Percentiles rank a stretch among this genome's conserved stretches.
phyloP scores from a whole-genome alignment of 2,113 vertebrate species.

The Trochalopteron elliotii region DNA sequence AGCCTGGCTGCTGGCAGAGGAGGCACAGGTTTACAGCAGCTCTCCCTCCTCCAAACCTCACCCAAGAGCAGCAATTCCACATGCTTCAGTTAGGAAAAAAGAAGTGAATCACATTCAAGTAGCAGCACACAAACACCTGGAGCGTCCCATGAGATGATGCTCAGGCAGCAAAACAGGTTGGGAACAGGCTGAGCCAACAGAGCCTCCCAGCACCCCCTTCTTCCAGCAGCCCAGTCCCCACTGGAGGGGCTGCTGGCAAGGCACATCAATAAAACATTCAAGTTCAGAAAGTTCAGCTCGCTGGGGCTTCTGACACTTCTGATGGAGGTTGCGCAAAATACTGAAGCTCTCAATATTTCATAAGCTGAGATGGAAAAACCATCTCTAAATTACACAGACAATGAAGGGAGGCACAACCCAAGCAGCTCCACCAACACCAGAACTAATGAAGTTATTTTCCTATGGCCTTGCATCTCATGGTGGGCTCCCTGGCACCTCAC shows the following conservation, averaged over 20 bases:
- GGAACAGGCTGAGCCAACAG: background rate
- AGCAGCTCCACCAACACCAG: background rate
- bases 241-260: background rate
- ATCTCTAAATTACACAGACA: constrained; percentile 17
- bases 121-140: background rate
- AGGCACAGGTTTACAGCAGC: background rate
- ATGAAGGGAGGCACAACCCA: background rate
- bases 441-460: constrained; percentile 4
- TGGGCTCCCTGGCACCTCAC: background rate
- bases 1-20: background rate
- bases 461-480: background rate
- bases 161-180: background rate
- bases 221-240: background rate
- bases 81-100: background rate
- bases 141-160: background rate
- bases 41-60: background rate
- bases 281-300: background rate
- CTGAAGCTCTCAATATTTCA: constrained; percentile 10
- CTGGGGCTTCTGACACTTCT: background rate
- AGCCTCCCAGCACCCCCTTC: background rate
- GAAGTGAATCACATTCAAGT: background rate
- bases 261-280: background rate
- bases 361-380: constrained; percentile 34
- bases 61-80: background rate
- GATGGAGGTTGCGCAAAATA: constrained; percentile 7